Percentiles rank a stretch among this genome's conserved stretches.
phyloP scores from a whole-genome alignment of 2,797 vertebrate species.

The Huso huso region DNA sequence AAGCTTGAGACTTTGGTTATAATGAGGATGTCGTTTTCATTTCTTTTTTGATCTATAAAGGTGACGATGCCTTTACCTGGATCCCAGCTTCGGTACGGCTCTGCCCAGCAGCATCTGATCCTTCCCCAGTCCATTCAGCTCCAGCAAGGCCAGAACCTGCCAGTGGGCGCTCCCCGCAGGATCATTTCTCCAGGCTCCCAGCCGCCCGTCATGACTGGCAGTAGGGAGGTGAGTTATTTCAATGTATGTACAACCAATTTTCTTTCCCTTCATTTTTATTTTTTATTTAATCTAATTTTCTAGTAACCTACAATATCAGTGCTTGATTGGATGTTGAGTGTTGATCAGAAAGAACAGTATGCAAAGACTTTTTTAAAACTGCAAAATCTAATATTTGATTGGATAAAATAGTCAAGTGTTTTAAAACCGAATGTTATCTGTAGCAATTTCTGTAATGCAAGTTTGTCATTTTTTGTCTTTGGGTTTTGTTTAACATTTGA shows the following conservation, averaged over 20 bases:
- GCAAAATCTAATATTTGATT: too few relatives aligned
- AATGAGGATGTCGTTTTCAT: not conserved
- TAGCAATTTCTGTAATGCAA: not conserved
- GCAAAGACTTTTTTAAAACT: too few relatives aligned
- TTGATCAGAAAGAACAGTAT: too few relatives aligned
- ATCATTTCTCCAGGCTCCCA: conserved; percentile 88
- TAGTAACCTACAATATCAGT: not conserved
- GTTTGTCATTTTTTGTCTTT: not conserved
- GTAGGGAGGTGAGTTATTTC: conserved; percentile 74
- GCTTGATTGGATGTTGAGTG: too few relatives aligned
- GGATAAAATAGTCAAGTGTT: too few relatives aligned
- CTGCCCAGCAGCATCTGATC: conserved; percentile 92
- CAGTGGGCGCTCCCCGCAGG: conserved; percentile 82
- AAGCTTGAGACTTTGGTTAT: not conserved
- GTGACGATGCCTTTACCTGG: conserved; percentile 92
- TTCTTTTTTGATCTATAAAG: conserved; percentile 37
- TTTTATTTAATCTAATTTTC: not conserved
- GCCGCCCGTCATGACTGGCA: conserved; percentile 71
- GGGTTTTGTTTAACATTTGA: not conserved
- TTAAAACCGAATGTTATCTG: too few relatives aligned
- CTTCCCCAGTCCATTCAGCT: conserved; percentile 95
- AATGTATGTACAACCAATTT: not conserved
- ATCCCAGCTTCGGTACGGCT: conserved; percentile 90
- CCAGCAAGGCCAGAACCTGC: conserved; percentile 89
- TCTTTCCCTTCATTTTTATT: not conserved